phyloP scores from a whole-genome alignment of 2,888 invertebrate species.

The Epistrophe grossulariae region DNA sequence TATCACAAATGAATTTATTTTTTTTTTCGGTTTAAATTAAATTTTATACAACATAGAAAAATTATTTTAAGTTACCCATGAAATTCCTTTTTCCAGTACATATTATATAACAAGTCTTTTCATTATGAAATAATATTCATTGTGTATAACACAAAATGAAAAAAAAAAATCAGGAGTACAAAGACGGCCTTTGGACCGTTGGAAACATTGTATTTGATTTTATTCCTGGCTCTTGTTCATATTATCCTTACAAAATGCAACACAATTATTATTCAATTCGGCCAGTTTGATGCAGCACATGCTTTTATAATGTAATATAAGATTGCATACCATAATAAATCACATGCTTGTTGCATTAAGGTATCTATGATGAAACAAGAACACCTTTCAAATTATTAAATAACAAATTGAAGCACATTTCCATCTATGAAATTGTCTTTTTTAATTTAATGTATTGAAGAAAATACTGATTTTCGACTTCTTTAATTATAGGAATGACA shows the following conservation, averaged over 20 bases:
- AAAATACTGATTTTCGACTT: background rate
- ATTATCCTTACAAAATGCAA: background rate
- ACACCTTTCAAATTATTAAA: background rate
- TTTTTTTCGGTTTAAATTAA: background rate
- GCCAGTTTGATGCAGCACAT: conserved; percentile 33
- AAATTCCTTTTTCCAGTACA: conserved; percentile 40
- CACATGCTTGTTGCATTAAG: background rate
- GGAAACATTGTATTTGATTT: background rate
- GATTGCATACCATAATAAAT: background rate
- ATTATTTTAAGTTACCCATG: background rate
- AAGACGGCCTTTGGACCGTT: conserved; percentile 17
- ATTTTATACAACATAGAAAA: background rate
- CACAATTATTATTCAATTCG: background rate
- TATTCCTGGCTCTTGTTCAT: background rate
- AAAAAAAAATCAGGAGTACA: background rate
- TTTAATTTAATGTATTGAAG: background rate
- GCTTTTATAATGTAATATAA: conserved; percentile 20
- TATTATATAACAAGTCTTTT: conserved; percentile 40
- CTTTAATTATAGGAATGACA: conserved; percentile 52
- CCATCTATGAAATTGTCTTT: background rate
- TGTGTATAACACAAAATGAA: background rate
- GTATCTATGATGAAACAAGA: background rate
- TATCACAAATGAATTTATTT: background rate
- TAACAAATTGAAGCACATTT: background rate
- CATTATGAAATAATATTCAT: conserved; percentile 18